Conservation (phyloP, 1,140 invertebrate species). For the Megathymus violae region DNA sequence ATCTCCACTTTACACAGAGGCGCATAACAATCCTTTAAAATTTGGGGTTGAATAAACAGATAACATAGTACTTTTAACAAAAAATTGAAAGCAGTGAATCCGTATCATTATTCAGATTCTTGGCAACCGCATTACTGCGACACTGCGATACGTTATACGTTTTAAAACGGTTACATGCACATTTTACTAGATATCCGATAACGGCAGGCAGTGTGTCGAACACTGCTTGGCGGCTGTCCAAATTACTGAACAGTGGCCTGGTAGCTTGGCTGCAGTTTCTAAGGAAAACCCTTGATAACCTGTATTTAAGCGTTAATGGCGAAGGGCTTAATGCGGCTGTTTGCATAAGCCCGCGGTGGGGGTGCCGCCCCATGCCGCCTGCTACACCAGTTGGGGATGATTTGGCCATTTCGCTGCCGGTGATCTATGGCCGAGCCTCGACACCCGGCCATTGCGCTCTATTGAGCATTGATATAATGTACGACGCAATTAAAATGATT, state of each 20-base stretch:
- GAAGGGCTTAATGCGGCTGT: conserved; percentile 60
- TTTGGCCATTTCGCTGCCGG: conserved; percentile 33
- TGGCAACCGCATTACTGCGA: conserved; percentile 42
- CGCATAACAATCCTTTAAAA: too few species aligned
- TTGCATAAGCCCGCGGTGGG: conserved; percentile 56
- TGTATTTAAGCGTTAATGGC: conserved; percentile 60
- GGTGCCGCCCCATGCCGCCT: conserved; percentile 23
- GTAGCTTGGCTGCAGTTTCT: conserved; percentile 54
- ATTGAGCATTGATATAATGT: too few species aligned
- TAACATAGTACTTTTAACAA: neutral
- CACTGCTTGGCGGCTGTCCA: conserved; percentile 63
- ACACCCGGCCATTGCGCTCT: conserved; percentile 47
- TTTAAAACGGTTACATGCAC: conserved; percentile 52
- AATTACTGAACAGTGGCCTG: conserved; percentile 52
- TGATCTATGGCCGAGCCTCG: conserved; percentile 43
- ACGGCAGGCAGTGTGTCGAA: conserved; percentile 53
- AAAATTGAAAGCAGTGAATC: conserved; percentile 7
- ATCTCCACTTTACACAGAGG: neutral
- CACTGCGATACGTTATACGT: conserved; percentile 40
- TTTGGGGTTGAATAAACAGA: neutral
- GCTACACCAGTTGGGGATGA: conserved; percentile 33
- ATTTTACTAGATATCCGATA: conserved; percentile 52
- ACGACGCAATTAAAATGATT: conserved; percentile 38
- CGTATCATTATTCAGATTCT: conserved; percentile 35
- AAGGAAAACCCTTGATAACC: conserved; percentile 65